phyloP scores from a whole-genome alignment of 2,797 vertebrate species.

The Orestias chungarensis region DNA sequence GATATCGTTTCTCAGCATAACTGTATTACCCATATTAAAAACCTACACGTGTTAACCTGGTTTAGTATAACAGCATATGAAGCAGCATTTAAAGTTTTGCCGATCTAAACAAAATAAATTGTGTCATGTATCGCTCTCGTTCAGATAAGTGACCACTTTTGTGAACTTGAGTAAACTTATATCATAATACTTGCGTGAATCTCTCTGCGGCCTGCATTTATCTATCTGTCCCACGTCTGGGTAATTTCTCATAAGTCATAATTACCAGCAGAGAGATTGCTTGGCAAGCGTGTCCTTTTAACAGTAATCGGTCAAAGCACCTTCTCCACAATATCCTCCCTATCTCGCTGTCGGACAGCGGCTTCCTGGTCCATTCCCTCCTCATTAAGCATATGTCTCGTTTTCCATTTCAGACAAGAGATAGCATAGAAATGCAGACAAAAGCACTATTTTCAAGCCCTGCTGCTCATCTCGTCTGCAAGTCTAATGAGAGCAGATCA shows the following conservation, averaged over 20 bases:
- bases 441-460: conserved; percentile 77
- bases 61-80: background rate
- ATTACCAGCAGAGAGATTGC: conserved; percentile 44
- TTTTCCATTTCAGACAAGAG: conserved; percentile 77
- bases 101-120: background rate
- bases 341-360: conserved; percentile 49
- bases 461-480: conserved; percentile 71
- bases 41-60: too few species aligned
- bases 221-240: conserved; percentile 68
- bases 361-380: conserved; percentile 56
- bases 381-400: conserved; percentile 86
- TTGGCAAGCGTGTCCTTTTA: conserved; percentile 63
- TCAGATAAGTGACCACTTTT: background rate
- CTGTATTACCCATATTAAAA: too few species aligned
- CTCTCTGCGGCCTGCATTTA: conserved; percentile 54
- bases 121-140: background rate
- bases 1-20: too few species aligned
- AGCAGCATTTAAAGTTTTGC: background rate
- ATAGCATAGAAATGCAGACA: conserved; percentile 76
- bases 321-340: conserved; percentile 41
- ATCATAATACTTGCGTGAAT: conserved; percentile 28
- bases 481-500: conserved; percentile 82
- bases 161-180: conserved; percentile 43
- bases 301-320: conserved; percentile 46
- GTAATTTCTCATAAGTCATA: conserved; percentile 60